Evolutionary conservation across 2,113 vertebrate genomes (phyloP).

Genomic region (Phyllostomus discolor): DNA sequence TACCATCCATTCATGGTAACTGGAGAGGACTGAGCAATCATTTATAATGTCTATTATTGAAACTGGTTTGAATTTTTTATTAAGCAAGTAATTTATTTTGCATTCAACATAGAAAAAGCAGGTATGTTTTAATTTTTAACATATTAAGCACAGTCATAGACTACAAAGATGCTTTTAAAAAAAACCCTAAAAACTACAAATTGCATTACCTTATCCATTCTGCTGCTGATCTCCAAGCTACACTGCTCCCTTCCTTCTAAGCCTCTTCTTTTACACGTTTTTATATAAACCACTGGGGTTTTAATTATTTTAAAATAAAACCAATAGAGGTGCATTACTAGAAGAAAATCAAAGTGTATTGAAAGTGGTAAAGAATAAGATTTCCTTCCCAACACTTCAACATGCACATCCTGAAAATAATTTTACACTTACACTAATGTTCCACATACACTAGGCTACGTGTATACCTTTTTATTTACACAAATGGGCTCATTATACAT

Average conservation of each 20-base stretch:
- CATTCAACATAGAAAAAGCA: neutral
- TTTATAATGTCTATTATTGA: neutral
- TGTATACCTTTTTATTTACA: neutral
- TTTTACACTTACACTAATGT: neutral
- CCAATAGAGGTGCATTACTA: neutral
- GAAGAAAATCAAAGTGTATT: neutral
- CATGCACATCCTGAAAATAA: neutral
- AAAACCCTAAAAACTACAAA: neutral
- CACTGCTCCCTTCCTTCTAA: neutral
- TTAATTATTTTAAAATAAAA: conserved; percentile 20
- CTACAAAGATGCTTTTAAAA: neutral
- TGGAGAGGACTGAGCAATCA: neutral
- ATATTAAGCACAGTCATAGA: neutral
- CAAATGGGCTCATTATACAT: neutral
- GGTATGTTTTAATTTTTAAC: neutral
- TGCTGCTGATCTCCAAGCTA: neutral
- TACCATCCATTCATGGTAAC: neutral
- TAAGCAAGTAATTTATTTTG: neutral
- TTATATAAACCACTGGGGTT: neutral
- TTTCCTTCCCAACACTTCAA: neutral
- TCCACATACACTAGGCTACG: neutral
- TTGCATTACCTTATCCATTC: neutral
- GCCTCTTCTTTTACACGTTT: neutral
- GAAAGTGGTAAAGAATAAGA: neutral
- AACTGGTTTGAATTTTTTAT: neutral